Evolutionary conservation across 1,140 invertebrate species (phyloP).

Genomic region (Drosophila aff.): DNA sequence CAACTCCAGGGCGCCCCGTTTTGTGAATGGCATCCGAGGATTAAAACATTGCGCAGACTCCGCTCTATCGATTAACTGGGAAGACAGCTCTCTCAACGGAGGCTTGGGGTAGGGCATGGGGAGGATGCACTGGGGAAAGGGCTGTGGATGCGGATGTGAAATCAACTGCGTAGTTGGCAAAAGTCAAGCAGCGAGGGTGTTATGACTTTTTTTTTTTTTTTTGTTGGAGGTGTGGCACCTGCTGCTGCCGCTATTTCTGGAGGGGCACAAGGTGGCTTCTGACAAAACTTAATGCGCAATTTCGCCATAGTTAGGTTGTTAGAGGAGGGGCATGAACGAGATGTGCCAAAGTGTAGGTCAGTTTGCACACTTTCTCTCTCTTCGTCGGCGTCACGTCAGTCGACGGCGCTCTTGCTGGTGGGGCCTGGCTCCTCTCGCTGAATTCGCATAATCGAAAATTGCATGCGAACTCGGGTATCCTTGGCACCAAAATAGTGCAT

Average conservation of each 20-base stretch:
- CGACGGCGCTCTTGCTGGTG: slow-evolving; percentile 4
- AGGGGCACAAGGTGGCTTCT: slow-evolving; percentile 29
- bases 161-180: slow-evolving; percentile 81
- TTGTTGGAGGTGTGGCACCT: slow-evolving; percentile 45
- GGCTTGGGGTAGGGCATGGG: slow-evolving; percentile 76
- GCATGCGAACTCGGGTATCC: slow-evolving; percentile 67
- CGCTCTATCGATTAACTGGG: slow-evolving; percentile 60
- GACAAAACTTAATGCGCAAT: slow-evolving; percentile 68
- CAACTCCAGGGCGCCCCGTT: slow-evolving; percentile 36
- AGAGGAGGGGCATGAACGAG: slow-evolving; percentile 4
- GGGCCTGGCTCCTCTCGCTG: not conserved
- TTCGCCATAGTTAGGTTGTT: slow-evolving; percentile 21
- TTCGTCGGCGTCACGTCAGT: not conserved
- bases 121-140: slow-evolving; percentile 12
- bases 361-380: slow-evolving; percentile 72
- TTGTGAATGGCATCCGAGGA: slow-evolving; percentile 68
- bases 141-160: slow-evolving; percentile 61
- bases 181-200: slow-evolving; percentile 56
- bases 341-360: slow-evolving; percentile 66
- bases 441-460: slow-evolving; percentile 62
- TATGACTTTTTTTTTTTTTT: not conserved
- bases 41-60: slow-evolving; percentile 57
- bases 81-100: slow-evolving; percentile 48
- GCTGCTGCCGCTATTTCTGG: slow-evolving; percentile 27
- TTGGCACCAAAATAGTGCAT: slow-evolving; percentile 79